These are phyloP conservation scores for Andrena bicolor DNA, from an alignment of 2,888 invertebrate genomes.

Conservation along the genomic window DNA sequence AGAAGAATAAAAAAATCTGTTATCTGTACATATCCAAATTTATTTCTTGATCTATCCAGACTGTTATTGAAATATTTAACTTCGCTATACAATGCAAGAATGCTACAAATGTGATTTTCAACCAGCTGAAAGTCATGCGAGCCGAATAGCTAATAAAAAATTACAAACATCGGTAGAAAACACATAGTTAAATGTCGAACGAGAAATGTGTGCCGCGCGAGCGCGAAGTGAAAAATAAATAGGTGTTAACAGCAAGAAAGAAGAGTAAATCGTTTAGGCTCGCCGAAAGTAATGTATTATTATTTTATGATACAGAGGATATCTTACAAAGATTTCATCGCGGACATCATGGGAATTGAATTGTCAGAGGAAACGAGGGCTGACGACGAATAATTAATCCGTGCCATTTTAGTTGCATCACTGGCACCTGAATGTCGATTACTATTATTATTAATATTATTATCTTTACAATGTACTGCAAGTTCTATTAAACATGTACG, in stretches of 20 bases:
- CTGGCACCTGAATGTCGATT: slow-evolving; percentile 59
- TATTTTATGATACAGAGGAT: slow-evolving; percentile 80
- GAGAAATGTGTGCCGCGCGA: no score
- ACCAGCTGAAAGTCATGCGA: no score
- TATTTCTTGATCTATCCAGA: no score
- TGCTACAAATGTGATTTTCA: no score
- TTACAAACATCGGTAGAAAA: no score
- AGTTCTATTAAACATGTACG: slow-evolving; percentile 62
- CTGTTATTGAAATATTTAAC: no score
- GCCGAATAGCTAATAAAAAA: no score
- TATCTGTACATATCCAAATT: no score
- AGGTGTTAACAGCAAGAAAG: slow-evolving; percentile 18
- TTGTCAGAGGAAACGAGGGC: slow-evolving; percentile 69
- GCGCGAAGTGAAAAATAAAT: not conserved
- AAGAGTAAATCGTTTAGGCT: slow-evolving; percentile 54
- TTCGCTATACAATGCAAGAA: no score
- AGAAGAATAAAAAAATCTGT: not conserved
- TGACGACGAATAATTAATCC: slow-evolving; percentile 60
- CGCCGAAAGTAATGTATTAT: slow-evolving; percentile 79
- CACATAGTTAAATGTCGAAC: no score
- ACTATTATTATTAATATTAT: slow-evolving; percentile 55
- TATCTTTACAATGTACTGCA: slow-evolving; percentile 53
- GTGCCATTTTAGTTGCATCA: slow-evolving; percentile 55
- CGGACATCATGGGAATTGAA: slow-evolving; percentile 77
- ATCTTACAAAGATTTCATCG: slow-evolving; percentile 81